phyloP scores from a whole-genome alignment of 1,140 invertebrate species.

The Trichogramma pretiosum region DNA sequence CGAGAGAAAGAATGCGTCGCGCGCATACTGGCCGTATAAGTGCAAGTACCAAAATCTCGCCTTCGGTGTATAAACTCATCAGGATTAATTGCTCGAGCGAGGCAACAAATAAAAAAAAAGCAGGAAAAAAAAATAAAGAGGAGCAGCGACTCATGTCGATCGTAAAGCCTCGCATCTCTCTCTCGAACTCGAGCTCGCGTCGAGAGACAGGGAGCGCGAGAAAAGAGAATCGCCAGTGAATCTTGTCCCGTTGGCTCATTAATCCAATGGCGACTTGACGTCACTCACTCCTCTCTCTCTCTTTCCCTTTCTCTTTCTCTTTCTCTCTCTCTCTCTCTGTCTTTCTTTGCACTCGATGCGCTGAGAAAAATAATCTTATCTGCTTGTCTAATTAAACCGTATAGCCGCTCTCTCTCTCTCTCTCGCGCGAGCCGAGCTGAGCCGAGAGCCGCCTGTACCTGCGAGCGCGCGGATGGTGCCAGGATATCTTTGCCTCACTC shows the following conservation, averaged over 20 bases:
- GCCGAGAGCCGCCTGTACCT: too few relatives aligned
- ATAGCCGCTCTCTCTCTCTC: too few relatives aligned
- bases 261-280: constrained; percentile 5
- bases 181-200: too few relatives aligned
- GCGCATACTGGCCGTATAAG: neutral
- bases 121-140: neutral
- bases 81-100: constrained; percentile 11
- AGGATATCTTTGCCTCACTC: constrained; percentile 13
- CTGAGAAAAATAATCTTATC: constrained; percentile 6
- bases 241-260: constrained; percentile 4
- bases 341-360: neutral
- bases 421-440: too few relatives aligned
- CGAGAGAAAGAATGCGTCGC: too few relatives aligned
- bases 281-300: constrained; percentile 2
- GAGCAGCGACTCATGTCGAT: neutral
- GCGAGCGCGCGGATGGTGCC: constrained; percentile 7
- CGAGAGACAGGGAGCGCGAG: too few relatives aligned
- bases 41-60: neutral
- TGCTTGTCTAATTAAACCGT: constrained; percentile 14
- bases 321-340: neutral
- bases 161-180: neutral
- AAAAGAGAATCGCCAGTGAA: neutral
- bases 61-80: constrained; percentile 5
- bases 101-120: too few relatives aligned
- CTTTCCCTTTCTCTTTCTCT: constrained; percentile 1